Evolutionary conservation across 2,888 invertebrate genomes (phyloP), one percentile per base, ranked within the genome.

Genomic region (Hypsopygia costalis): DNA sequence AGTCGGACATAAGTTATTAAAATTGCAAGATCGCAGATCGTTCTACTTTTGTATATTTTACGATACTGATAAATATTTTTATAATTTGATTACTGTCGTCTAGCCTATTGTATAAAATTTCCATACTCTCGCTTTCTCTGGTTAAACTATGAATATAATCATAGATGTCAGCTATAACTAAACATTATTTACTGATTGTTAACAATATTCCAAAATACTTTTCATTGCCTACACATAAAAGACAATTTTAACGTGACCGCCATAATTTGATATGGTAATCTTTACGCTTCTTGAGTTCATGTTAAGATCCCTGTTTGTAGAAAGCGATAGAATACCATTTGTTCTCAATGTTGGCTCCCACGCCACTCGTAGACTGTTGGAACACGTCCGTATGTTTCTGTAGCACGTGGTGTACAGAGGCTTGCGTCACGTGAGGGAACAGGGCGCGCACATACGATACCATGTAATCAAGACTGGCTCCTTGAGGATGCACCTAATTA

Each of bases 371-470:
- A 58, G 93, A 92, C 52, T 94, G 94, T 58, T 92, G 92, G 77
- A 97, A 98, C 22, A 98, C 93, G 54, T 93, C 93, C 0, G 93
- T 91, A 74, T 96, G 95, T 63, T 92, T 92, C 58, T 92, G 92
- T 68, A 98, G 91, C 11, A 97, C 89, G 49, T 91, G 90, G 77
- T 96, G 95, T 8, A 97, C 92, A 50, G 94, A 93, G 29, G 93
- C 92, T 34, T 94, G 93, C 44, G 93, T 90, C 35, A 95, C 85
- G 52, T 89, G 89, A 1, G 94, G 90, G 59, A 95, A 93, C 52
- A 96, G 87, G 65, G 95, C 95, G 62, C 95, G 94, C 11, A 98
- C 92, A 80, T 97, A 98, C 6, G 95, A 96, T 90, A 95, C 95
- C 49, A 98, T 94, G 78, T 96, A 96, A 72, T 96, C 97, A 1